A percentile compares a stretch with the other conserved stretches of the same genome.
phyloP scores from a whole-genome alignment of 2,113 vertebrate species.

The Ptilorrhoa leucosticta region DNA sequence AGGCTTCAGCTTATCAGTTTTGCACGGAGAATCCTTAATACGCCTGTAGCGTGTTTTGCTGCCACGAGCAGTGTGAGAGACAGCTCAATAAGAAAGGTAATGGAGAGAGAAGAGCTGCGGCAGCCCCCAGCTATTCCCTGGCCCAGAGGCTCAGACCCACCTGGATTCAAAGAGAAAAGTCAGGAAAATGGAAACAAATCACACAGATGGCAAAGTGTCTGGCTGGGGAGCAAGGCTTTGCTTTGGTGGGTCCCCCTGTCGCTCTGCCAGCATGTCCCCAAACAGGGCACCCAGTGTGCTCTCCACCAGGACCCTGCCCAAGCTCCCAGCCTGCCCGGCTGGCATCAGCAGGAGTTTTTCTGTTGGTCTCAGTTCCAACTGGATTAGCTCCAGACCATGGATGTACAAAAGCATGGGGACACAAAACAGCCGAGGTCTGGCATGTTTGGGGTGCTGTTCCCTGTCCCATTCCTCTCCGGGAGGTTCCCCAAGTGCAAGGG shows the following conservation, averaged over 20 bases:
- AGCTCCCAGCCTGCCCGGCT: fast-evolving
- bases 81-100: slow-evolving; percentile 49
- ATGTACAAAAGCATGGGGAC: neutral
- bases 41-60: neutral
- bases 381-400: neutral
- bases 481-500: neutral
- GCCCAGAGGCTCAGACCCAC: neutral
- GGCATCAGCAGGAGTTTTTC: neutral
- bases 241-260: neutral
- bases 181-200: neutral
- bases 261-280: neutral
- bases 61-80: neutral
- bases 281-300: too few species aligned
- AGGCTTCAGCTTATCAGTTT: slow-evolving; percentile 59
- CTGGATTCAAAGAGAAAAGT: neutral
- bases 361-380: neutral
- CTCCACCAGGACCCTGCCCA: neutral
- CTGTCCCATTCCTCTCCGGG: fast-evolving
- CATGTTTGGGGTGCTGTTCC: neutral
- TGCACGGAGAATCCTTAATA: slow-evolving; percentile 66
- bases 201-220: neutral
- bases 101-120: neutral
- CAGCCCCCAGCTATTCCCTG: neutral
- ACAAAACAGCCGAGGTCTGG: fast-evolving
- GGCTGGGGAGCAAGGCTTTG: neutral